Conservation (phyloP, 1,140 invertebrate genomes). For the Drosophila mojavensis region DNA sequence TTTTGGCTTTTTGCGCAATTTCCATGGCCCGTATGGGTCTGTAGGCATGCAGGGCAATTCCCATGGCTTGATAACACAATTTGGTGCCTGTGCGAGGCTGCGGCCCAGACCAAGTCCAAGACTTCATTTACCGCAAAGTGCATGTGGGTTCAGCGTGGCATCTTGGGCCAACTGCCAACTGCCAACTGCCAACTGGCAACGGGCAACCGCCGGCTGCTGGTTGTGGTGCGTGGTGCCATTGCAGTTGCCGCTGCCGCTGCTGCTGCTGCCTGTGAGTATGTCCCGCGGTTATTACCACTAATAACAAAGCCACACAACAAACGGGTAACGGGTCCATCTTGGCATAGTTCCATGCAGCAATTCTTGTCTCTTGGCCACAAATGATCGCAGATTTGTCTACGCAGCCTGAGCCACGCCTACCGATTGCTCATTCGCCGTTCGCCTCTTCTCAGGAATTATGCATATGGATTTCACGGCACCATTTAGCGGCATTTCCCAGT, state of each 20-base stretch:
- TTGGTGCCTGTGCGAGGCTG: conserved; percentile 53
- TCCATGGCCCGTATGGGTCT: conserved; percentile 66
- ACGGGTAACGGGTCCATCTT: conserved; percentile 27
- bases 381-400: conserved; percentile 27
- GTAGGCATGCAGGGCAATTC: conserved; percentile 76
- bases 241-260: neutral
- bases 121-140: conserved; percentile 80
- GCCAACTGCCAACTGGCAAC: conserved; percentile 8
- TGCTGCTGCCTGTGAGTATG: conserved; percentile 31
- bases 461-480: neutral
- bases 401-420: conserved; percentile 12
- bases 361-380: conserved; percentile 3
- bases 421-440: neutral
- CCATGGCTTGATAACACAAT: conserved; percentile 82
- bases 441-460: conserved; percentile 12
- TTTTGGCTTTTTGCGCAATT: conserved; percentile 52
- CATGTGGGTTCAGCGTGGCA: conserved; percentile 74
- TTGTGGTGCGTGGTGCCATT: conserved; percentile 38
- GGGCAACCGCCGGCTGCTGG: conserved; percentile 13
- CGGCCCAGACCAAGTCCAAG: conserved; percentile 2
- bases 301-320: conserved; percentile 56
- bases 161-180: conserved; percentile 29
- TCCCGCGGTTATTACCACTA: conserved; percentile 61
- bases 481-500: conserved; percentile 1
- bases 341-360: conserved; percentile 31